phyloP scores from a whole-genome alignment of 1,140 invertebrate species.

The Saccostrea echinata region DNA sequence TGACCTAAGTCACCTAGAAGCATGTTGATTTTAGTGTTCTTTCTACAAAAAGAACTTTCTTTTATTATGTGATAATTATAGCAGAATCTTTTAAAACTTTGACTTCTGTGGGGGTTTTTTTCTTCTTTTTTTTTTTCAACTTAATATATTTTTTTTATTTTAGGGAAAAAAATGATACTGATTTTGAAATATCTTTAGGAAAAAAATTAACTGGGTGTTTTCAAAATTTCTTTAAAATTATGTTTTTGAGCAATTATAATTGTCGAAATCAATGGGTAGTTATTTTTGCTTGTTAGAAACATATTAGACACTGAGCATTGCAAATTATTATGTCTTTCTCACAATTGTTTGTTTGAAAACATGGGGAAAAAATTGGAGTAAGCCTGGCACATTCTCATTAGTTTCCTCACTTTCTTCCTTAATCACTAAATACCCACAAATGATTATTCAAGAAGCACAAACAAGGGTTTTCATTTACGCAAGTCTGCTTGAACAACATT shows the following conservation, averaged over 20 bases:
- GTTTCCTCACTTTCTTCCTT: not conserved
- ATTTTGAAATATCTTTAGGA: too few relatives aligned
- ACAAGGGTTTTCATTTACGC: conserved; percentile 27
- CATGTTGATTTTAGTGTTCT: not conserved
- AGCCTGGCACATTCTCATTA: not conserved
- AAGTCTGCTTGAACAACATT: conserved; percentile 10
- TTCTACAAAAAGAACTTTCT: not conserved
- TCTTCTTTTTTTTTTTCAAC: too few relatives aligned
- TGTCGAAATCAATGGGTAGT: not conserved
- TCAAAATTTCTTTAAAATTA: not conserved
- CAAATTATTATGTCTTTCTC: not conserved
- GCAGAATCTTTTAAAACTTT: not conserved
- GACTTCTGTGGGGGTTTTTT: too few relatives aligned
- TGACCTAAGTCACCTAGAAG: not conserved
- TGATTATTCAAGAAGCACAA: not conserved
- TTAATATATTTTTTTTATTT: too few relatives aligned
- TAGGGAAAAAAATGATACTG: too few relatives aligned
- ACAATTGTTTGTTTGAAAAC: not conserved
- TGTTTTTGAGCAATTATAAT: conserved; percentile 10
- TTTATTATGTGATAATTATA: not conserved
- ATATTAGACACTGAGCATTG: not conserved
- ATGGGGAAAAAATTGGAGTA: not conserved
- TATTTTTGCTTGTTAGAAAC: conserved; percentile 16
- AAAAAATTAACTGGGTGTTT: not conserved
- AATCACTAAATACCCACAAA: conserved; percentile 32